phyloP scores from a whole-genome alignment of 2,888 invertebrate genomes.

The Caenorhabditis sp. region DNA sequence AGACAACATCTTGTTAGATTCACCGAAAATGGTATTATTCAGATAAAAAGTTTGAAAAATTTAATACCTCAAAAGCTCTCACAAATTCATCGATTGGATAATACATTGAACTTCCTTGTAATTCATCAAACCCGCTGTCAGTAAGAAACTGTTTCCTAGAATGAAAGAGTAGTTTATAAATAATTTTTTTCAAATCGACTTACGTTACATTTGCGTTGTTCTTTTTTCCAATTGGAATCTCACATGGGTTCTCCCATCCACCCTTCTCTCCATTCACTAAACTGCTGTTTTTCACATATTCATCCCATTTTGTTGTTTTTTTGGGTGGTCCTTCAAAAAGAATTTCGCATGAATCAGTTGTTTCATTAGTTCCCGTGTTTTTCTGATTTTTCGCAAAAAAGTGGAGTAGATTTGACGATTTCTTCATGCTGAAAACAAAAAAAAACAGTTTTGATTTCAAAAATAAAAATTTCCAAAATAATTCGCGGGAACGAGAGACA shows the following conservation, averaged over 20 bases:
- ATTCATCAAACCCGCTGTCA: constrained; percentile 24
- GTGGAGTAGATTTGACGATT: not conserved
- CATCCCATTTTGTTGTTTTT: not conserved
- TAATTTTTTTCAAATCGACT: not conserved
- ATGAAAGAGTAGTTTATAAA: not conserved
- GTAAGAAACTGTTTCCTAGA: not conserved
- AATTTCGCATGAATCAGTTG: not conserved
- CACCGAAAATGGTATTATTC: not conserved
- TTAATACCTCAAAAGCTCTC: constrained; percentile 20
- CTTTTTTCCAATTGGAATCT: not conserved
- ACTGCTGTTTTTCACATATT: not conserved
- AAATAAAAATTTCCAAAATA: not conserved
- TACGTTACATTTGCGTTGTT: not conserved
- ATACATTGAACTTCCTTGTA: constrained; percentile 17
- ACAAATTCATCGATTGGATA: constrained; percentile 32
- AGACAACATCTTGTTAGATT: constrained; percentile 21
- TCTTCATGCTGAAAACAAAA: not conserved
- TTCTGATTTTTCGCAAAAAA: not conserved
- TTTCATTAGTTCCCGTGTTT: not conserved
- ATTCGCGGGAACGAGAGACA: not conserved
- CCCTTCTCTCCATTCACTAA: not conserved
- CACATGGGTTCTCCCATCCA: not conserved
- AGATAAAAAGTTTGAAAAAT: too few relatives aligned
- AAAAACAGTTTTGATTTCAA: not conserved
- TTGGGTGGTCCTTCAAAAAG: not conserved